These are phyloP conservation scores for Spongilla lacustris DNA, from an alignment of 37 sponge, comb jelly and placozoan genomes.

Conservation along the genomic window DNA sequence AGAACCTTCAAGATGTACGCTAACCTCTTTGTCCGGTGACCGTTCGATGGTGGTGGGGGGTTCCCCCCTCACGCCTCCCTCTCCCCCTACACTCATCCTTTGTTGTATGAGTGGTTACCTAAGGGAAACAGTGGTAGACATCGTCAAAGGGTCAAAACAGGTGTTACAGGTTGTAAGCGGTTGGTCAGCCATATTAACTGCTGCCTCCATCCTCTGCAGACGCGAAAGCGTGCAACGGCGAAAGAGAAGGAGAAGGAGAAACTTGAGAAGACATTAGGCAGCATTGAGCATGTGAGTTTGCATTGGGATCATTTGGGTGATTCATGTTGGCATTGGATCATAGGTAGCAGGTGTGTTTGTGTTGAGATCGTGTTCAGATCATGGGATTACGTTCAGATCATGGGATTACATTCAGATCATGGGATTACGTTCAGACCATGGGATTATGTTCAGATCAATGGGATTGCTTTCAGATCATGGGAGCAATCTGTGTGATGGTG, in stretches of 20 bases:
- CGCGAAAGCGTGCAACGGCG: constrained; percentile 21
- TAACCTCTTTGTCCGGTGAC: not conserved
- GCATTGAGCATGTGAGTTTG: constrained; percentile 47
- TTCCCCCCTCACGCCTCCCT: not conserved
- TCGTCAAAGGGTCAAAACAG: not conserved
- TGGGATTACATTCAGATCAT: not conserved
- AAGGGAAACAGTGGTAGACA: not conserved
- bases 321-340: too few relatives aligned
- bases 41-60: not conserved
- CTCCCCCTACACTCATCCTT: constrained; percentile 19
- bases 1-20: constrained; percentile 59
- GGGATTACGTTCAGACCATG: not conserved
- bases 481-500: too few relatives aligned
- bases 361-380: not conserved
- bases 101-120: constrained; percentile 26
- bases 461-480: too few relatives aligned
- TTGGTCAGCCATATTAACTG: not conserved
- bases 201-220: constrained; percentile 11
- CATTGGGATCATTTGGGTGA: too few relatives aligned
- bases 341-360: too few relatives aligned
- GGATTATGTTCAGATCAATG: constrained; percentile 1
- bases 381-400: not conserved
- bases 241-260: constrained; percentile 47
- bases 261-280: constrained; percentile 12
- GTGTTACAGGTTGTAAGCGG: not conserved